phyloP scores from a whole-genome alignment of 2,888 invertebrate genomes.

The Schizotus pectinicornis region DNA sequence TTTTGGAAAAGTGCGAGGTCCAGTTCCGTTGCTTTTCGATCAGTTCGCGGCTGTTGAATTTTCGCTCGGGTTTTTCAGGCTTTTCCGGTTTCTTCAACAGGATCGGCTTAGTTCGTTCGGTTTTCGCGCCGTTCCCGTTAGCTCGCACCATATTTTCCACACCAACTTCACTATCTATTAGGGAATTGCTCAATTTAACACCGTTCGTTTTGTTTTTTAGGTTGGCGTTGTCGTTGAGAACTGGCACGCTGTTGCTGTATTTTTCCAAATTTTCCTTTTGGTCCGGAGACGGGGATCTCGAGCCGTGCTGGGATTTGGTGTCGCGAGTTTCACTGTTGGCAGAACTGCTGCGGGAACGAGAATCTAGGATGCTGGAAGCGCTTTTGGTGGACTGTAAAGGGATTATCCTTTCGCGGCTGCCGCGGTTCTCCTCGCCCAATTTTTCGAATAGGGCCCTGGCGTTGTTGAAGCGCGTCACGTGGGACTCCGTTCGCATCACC shows the following conservation, averaged over 20 bases:
- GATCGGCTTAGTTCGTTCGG: slow-evolving; percentile 27
- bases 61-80: slow-evolving; percentile 84
- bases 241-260: slow-evolving; percentile 63
- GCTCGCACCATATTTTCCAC: slow-evolving; percentile 16
- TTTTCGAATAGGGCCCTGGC: slow-evolving; percentile 92
- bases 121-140: slow-evolving; percentile 19
- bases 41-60: slow-evolving; percentile 82
- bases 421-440: slow-evolving; percentile 74
- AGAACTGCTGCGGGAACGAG: slow-evolving; percentile 70
- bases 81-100: slow-evolving; percentile 51
- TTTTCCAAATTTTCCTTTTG: slow-evolving; percentile 61
- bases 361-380: slow-evolving; percentile 61
- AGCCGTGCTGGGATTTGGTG: slow-evolving; percentile 45
- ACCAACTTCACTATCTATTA: slow-evolving; percentile 18
- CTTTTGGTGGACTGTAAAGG: slow-evolving; percentile 56
- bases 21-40: slow-evolving; percentile 92
- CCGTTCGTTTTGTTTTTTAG: slow-evolving; percentile 39
- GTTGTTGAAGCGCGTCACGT: slow-evolving; percentile 85
- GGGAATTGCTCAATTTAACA: slow-evolving; percentile 21
- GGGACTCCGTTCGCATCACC: slow-evolving; percentile 86
- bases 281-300: slow-evolving; percentile 60
- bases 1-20: slow-evolving; percentile 89
- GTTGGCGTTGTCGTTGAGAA: slow-evolving; percentile 54
- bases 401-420: slow-evolving; percentile 41
- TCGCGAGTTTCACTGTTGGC: slow-evolving; percentile 55